phyloP scores from a whole-genome alignment of 2,113 vertebrate genomes.

The Jaculus jaculus region DNA sequence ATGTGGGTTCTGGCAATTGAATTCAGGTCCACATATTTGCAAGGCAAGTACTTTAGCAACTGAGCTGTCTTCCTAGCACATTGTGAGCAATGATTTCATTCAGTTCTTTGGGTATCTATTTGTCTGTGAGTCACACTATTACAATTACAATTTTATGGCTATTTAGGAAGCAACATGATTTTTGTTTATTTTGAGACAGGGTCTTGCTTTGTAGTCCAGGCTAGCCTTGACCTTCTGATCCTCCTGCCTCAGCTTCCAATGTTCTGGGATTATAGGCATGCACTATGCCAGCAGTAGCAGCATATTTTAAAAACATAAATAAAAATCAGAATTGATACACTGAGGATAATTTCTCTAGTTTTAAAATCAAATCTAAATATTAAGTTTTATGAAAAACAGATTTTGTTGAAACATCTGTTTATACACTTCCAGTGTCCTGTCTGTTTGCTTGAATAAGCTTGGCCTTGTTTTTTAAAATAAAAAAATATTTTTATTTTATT shows the following conservation, averaged over 20 bases:
- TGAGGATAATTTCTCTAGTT: background rate
- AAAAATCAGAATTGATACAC: background rate
- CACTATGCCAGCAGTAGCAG: background rate
- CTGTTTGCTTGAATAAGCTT: background rate
- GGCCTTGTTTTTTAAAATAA: background rate
- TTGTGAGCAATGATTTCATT: background rate
- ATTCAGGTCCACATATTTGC: too few relatives aligned
- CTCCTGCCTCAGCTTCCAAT: background rate
- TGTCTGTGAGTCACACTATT: background rate
- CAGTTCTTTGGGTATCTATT: background rate
- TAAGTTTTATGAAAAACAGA: background rate
- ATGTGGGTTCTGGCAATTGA: too few relatives aligned
- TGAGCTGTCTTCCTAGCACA: too few relatives aligned
- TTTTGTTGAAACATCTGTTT: background rate
- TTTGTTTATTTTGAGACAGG: background rate
- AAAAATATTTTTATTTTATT: background rate
- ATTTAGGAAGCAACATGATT: background rate
- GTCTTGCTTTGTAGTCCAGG: background rate
- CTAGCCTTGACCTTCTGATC: background rate
- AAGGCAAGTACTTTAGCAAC: too few relatives aligned
- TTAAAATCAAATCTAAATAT: background rate
- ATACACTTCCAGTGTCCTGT: background rate
- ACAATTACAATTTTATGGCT: background rate
- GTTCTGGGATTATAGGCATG: background rate
- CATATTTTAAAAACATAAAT: background rate